Percentiles rank a stretch among this genome's conserved stretches.
Conservation (phyloP, 2,888 invertebrate species). For the Phortica magna region DNA sequence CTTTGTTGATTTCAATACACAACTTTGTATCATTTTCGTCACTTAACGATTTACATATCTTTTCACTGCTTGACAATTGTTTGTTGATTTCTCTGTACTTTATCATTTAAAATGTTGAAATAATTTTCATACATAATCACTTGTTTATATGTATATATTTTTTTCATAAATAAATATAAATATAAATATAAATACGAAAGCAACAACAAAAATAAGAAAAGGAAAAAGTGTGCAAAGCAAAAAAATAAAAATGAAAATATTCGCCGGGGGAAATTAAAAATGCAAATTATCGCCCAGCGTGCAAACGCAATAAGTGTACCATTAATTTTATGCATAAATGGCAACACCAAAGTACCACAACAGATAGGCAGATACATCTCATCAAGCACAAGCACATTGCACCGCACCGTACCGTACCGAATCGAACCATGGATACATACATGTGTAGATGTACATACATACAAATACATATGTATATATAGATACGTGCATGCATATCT, state of each 20-base stretch:
- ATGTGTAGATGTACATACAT: background rate
- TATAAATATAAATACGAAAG: background rate
- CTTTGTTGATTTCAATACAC: no score
- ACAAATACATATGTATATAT: background rate
- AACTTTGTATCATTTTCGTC: no score
- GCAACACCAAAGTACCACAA: conserved; percentile 14
- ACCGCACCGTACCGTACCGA: background rate
- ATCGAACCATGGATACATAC: no score
- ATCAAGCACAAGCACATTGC: background rate
- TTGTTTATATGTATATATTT: background rate
- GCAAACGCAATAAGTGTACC: conserved; percentile 9
- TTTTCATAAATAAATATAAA: background rate
- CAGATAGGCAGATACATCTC: background rate
- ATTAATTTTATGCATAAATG: conserved; percentile 34
- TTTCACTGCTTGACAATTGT: no score
- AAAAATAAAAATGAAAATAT: background rate
- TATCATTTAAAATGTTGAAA: background rate
- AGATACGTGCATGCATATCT: conserved; percentile 12
- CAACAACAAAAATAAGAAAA: background rate
- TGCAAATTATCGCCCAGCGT: conserved; percentile 22
- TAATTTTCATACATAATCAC: conserved; percentile 17
- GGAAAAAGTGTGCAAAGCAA: background rate
- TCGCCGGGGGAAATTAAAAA: conserved; percentile 23
- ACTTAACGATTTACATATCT: no score
- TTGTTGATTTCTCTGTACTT: no score